Evolutionary conservation across 2,888 invertebrate species (phyloP).

Genomic region (Ochropacha duplaris): DNA sequence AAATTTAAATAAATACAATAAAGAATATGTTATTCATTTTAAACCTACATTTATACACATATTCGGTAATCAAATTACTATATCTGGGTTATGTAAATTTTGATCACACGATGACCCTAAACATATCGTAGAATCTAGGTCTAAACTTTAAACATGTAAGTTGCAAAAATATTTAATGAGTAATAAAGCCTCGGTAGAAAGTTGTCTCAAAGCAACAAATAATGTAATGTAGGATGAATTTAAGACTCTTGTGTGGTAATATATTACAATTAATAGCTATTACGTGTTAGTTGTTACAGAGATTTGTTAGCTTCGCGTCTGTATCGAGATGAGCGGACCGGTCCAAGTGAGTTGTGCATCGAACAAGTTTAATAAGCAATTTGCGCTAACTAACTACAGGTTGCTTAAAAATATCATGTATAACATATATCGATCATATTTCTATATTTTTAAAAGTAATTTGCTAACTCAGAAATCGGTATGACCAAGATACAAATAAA

Average conservation of each 20-base stretch:
- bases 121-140: not conserved
- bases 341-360: constrained; percentile 2
- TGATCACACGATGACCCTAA: not conserved
- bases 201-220: constrained; percentile 27
- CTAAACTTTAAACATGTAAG: not conserved
- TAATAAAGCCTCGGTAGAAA: constrained; percentile 15
- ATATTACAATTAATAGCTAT: constrained; percentile 18
- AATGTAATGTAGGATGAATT: constrained; percentile 25
- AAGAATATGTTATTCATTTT: not conserved
- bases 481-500: no score
- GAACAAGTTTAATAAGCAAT: constrained; percentile 1
- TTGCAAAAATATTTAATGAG: not conserved
- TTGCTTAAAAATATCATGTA: not conserved
- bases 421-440: not conserved
- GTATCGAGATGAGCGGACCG: constrained; percentile 8
- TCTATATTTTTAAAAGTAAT: not conserved
- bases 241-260: constrained; percentile 23
- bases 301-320: constrained; percentile 8
- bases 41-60: not conserved
- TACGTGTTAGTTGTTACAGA: constrained; percentile 9
- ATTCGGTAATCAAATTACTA: not conserved
- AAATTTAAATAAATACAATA: not conserved
- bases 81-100: not conserved
- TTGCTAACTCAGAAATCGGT: not conserved
- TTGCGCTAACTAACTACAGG: constrained; percentile 3